phyloP scores from a whole-genome alignment of 2,797 vertebrate species.

The Erethizon dorsatum region DNA sequence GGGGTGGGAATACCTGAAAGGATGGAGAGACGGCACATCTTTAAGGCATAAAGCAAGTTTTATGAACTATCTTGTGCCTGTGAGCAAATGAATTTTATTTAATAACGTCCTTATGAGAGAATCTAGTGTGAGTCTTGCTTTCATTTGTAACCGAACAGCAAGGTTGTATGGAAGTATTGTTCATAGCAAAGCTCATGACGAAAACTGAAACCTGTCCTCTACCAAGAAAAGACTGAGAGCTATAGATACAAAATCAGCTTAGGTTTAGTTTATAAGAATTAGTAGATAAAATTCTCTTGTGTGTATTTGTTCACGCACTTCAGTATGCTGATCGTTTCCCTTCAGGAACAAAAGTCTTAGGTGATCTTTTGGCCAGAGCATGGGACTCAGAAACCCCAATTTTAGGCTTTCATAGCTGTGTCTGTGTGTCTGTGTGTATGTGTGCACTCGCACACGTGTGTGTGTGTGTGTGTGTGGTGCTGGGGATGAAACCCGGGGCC shows the following conservation, averaged over 20 bases:
- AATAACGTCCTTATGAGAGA: not conserved
- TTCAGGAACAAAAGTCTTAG: not conserved
- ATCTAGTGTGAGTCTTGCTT: not conserved
- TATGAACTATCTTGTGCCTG: not conserved
- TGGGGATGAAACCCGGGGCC: not conserved
- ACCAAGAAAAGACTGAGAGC: not conserved
- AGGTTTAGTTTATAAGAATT: not conserved
- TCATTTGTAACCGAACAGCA: not conserved
- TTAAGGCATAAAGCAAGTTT: not conserved
- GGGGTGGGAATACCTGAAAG: not conserved
- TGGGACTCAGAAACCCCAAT: not conserved
- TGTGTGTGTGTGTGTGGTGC: not conserved
- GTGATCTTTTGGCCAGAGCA: not conserved
- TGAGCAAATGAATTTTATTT: conserved; percentile 15
- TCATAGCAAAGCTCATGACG: not conserved
- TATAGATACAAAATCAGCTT: not conserved
- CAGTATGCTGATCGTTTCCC: not conserved
- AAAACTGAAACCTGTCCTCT: not conserved
- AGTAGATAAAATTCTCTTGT: not conserved
- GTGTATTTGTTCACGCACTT: not conserved
- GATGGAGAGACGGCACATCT: not conserved
- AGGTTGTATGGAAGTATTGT: not conserved
- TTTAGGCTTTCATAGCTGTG: not conserved
- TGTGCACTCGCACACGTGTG: no score
- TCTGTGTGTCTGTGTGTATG: no score